These are phyloP conservation scores for Seira ritae DNA, from an alignment of 2,888 invertebrate species.

Conservation along the genomic window DNA sequence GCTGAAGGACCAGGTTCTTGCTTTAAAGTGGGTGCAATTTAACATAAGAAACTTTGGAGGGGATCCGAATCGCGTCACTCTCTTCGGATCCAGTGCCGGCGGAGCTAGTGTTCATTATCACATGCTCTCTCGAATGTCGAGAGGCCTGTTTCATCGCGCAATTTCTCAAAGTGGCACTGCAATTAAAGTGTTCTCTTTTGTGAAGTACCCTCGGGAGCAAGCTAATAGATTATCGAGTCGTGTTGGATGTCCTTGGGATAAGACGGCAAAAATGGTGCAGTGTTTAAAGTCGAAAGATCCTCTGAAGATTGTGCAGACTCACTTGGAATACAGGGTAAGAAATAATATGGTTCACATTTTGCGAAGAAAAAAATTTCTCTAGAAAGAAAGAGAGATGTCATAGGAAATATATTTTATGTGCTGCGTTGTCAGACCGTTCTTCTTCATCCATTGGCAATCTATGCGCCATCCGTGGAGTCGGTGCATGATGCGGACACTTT, in stretches of 20 bases:
- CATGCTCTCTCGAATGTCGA: slow-evolving; percentile 52
- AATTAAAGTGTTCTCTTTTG: slow-evolving; percentile 62
- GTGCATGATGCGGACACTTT: slow-evolving; percentile 56
- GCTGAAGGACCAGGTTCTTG: slow-evolving; percentile 47
- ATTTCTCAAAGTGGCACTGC: slow-evolving; percentile 65
- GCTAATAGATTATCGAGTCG: slow-evolving; percentile 51
- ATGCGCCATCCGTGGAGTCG: slow-evolving; percentile 66
- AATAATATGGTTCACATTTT: not conserved
- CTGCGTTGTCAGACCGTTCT: slow-evolving; percentile 50
- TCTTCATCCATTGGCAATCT: slow-evolving; percentile 65
- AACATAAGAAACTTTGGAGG: slow-evolving; percentile 53
- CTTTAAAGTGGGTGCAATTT: slow-evolving; percentile 44
- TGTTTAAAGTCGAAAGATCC: slow-evolving; percentile 62
- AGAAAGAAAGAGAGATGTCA: too few relatives aligned
- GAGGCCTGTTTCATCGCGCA: slow-evolving; percentile 56
- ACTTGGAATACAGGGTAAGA: slow-evolving; percentile 58
- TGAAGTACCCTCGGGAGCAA: slow-evolving; percentile 53
- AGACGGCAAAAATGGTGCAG: slow-evolving; percentile 46
- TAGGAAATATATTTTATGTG: too few relatives aligned
- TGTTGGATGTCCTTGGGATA: slow-evolving; percentile 61
- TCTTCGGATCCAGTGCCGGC: slow-evolving; percentile 49
- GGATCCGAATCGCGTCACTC: slow-evolving; percentile 42
- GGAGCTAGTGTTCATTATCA: slow-evolving; percentile 62
- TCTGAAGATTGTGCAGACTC: slow-evolving; percentile 54
- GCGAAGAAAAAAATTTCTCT: too few relatives aligned